Evolutionary conservation across 2,113 vertebrate genomes (phyloP).

Genomic region (Neoarius graeffei): DNA sequence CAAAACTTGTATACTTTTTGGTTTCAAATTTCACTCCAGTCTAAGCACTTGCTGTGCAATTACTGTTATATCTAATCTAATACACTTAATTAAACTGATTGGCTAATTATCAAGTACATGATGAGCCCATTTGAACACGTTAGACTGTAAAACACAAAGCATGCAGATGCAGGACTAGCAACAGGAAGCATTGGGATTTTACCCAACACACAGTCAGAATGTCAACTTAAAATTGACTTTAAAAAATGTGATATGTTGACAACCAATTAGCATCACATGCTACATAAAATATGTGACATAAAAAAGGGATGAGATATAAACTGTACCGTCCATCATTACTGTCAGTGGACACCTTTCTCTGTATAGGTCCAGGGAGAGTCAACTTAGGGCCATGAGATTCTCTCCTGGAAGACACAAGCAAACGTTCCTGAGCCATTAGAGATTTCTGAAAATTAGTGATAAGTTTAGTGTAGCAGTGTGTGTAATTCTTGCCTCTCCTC

Average conservation of each 20-base stretch:
- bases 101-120: not conserved
- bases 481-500: conserved; percentile 77
- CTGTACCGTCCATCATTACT: conserved; percentile 74
- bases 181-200: not conserved
- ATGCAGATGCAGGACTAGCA: not conserved
- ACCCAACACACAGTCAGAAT: not conserved
- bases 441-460: not conserved
- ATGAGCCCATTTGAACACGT: not conserved
- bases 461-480: not conserved
- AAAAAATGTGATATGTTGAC: not conserved
- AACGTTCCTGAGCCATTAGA: not conserved
- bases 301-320: not conserved
- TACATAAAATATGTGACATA: not conserved
- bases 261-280: not conserved
- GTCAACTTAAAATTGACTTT: not conserved
- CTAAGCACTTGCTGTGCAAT: not conserved
- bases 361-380: conserved; percentile 56
- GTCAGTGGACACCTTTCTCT: conserved; percentile 74
- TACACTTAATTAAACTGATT: not conserved
- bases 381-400: conserved; percentile 69
- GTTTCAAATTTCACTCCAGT: not conserved
- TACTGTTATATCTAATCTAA: not conserved
- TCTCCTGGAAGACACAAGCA: conserved; percentile 66
- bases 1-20: not conserved
- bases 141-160: not conserved